These are phyloP conservation scores for Eucidaris tribuloides DNA, from an alignment of 35 echinoderm and acorn worm genomes.

Conservation along the genomic window DNA sequence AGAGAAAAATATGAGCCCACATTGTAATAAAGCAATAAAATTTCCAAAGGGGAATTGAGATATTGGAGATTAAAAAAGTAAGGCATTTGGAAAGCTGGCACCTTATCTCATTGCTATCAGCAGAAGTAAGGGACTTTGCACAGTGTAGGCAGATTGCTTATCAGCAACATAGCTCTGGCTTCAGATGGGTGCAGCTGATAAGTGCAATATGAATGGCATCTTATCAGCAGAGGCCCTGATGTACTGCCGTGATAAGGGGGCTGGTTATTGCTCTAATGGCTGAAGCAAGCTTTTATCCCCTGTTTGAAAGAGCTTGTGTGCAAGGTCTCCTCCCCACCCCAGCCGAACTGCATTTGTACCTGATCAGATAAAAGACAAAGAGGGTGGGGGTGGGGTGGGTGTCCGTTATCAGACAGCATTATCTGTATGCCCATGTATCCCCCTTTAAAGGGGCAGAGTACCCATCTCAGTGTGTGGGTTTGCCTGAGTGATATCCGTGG, in stretches of 20 bases:
- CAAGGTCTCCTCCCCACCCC: no score
- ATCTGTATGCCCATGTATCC: no score
- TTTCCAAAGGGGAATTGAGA: constrained; percentile 8
- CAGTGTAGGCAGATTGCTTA: constrained; percentile 32
- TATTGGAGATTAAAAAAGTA: constrained; percentile 24
- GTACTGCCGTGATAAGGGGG: neutral
- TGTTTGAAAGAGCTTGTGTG: no score
- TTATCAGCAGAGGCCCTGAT: constrained; percentile 27
- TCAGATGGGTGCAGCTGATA: constrained; percentile 16
- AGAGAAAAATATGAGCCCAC: no score
- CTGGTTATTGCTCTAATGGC: constrained; percentile 35
- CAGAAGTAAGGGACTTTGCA: constrained; percentile 32
- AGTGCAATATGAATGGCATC: constrained; percentile 27
- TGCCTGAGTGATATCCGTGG: no score
- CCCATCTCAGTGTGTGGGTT: no score
- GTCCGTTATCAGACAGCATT: no score
- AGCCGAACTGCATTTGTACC: no score
- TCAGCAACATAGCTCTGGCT: constrained; percentile 34
- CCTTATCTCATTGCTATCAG: constrained; percentile 17
- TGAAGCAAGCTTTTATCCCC: no score
- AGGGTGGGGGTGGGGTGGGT: no score
- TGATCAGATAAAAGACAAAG: no score
- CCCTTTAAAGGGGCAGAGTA: no score
- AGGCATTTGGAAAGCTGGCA: constrained; percentile 13
- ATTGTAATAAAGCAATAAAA: constrained; percentile 24